Percentiles rank a stretch among this genome's conserved stretches.
phyloP scores from a whole-genome alignment of 2,113 vertebrate genomes.

The Herpailurus yagouaroundi region DNA sequence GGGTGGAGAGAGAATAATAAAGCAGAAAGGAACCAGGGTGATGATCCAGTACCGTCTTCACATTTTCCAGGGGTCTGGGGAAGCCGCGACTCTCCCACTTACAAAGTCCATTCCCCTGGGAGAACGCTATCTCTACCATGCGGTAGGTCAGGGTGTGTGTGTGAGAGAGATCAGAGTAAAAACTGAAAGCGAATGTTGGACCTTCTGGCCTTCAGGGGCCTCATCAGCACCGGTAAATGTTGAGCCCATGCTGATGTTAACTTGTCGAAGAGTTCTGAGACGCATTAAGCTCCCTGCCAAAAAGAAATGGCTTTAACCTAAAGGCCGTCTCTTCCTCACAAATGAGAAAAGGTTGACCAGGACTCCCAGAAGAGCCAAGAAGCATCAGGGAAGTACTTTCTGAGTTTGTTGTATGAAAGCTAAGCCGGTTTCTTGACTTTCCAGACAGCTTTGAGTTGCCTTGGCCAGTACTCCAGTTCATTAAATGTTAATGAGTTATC shows the following conservation, averaged over 20 bases:
- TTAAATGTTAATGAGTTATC: conserved; percentile 86
- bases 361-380: neutral
- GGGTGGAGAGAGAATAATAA: neutral
- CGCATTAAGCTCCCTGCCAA: neutral
- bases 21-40: neutral
- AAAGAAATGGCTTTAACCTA: neutral
- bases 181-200: neutral
- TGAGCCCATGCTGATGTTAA: neutral
- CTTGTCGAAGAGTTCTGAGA: neutral
- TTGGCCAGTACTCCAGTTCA: conserved; percentile 82
- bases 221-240: rapidly evolving
- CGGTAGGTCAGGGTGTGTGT: neutral
- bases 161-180: neutral
- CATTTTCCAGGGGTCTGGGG: neutral
- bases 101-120: neutral
- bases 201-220: neutral
- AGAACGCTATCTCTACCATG: neutral
- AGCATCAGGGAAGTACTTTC: neutral
- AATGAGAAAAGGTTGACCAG: neutral
- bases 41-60: neutral
- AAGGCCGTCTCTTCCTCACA: neutral
- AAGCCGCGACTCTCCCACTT: neutral
- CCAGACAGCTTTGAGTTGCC: conserved; percentile 61
- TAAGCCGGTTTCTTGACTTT: conserved; percentile 54
- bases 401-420: conserved; percentile 28